Conservation (phyloP, 2,797 vertebrate species). For the Pangasius sanitwongsei region DNA sequence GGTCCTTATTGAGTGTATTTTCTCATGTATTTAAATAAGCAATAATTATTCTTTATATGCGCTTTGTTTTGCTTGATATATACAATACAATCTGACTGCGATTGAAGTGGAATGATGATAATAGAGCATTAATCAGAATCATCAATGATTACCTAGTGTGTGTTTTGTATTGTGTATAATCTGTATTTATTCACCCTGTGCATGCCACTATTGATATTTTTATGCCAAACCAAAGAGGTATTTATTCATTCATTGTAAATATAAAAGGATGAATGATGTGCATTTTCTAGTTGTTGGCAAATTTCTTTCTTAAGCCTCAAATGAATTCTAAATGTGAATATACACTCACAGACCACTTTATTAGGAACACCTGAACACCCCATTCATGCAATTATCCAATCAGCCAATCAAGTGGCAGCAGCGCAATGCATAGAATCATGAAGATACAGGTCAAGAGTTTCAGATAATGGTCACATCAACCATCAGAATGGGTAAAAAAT, state of each 20-base stretch:
- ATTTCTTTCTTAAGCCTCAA: background rate
- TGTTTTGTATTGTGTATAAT: background rate
- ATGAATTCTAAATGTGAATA: background rate
- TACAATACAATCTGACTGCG: background rate
- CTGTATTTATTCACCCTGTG: background rate
- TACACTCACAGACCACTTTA: background rate
- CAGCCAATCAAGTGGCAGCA: background rate
- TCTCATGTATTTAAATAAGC: background rate
- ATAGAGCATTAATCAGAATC: background rate
- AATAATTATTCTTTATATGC: background rate
- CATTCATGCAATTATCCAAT: background rate
- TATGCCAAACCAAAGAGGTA: background rate
- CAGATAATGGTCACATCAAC: background rate
- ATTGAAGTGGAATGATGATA: background rate
- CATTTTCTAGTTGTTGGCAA: background rate
- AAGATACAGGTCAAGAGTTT: background rate
- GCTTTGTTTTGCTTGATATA: background rate
- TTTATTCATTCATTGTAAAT: conserved; percentile 3
- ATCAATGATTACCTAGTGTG: background rate
- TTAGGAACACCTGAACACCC: background rate
- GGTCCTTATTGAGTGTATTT: background rate
- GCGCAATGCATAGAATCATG: background rate
- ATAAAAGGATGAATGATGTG: conserved; percentile 11
- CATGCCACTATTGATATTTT: background rate
- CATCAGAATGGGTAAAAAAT: background rate